Evolutionary conservation across 2,888 invertebrate genomes (phyloP).

Genomic region (Nezara viridula): DNA sequence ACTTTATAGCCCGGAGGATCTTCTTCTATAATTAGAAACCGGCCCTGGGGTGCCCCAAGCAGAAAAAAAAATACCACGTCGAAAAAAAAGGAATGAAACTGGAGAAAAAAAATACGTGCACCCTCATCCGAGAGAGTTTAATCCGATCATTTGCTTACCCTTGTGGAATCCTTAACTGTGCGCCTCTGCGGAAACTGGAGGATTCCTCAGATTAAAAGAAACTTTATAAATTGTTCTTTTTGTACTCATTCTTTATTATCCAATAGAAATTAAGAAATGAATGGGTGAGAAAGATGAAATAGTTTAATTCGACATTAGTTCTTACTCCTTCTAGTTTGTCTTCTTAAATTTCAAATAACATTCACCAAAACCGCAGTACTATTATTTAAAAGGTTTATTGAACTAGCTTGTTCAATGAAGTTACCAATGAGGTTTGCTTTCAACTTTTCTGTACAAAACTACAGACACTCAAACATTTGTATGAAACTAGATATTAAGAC

Average conservation of each 20-base stretch:
- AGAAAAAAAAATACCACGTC: constrained; percentile 48
- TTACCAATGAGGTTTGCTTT: too few relatives aligned
- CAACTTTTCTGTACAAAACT: too few relatives aligned
- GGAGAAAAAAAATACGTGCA: constrained; percentile 51
- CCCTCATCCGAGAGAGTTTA: constrained; percentile 50
- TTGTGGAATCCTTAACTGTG: constrained; percentile 44
- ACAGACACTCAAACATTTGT: too few relatives aligned
- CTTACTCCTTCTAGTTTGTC: too few relatives aligned
- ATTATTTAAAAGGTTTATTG: too few relatives aligned
- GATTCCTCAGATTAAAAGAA: neutral
- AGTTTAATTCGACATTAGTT: too few relatives aligned
- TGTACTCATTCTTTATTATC: neutral
- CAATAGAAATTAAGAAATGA: neutral
- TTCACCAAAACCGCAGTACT: too few relatives aligned
- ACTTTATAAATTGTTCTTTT: neutral
- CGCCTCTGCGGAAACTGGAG: neutral
- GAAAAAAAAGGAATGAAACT: constrained; percentile 44
- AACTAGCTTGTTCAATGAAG: too few relatives aligned
- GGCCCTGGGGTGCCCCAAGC: neutral
- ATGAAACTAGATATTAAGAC: too few relatives aligned
- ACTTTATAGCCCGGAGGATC: constrained; percentile 54
- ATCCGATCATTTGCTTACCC: constrained; percentile 53
- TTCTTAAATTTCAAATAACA: too few relatives aligned
- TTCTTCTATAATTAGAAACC: constrained; percentile 57
- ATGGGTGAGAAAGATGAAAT: too few relatives aligned